phyloP scores from a whole-genome alignment of 2,888 invertebrate species.

The Cephus pygmeus region DNA sequence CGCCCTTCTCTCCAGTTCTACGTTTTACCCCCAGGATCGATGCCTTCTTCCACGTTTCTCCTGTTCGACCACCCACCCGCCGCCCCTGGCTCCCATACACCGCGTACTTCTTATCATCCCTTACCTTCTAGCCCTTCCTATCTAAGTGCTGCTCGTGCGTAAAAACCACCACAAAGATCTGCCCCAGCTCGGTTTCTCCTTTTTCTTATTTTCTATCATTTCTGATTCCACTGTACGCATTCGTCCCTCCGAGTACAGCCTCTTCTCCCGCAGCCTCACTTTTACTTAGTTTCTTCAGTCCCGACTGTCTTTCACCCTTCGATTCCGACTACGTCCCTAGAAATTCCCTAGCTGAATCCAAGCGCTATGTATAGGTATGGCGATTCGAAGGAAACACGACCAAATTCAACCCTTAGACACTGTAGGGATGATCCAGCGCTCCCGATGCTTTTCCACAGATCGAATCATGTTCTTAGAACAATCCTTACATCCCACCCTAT shows the following conservation, averaged over 20 bases:
- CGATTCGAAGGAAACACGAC: not conserved
- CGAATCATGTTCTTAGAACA: not conserved
- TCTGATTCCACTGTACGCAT: not conserved
- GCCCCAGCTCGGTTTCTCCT: not conserved
- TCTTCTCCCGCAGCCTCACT: not conserved
- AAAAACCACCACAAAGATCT: constrained; percentile 27
- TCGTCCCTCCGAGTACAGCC: not conserved
- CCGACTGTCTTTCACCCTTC: not conserved
- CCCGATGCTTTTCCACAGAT: not conserved
- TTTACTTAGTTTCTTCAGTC: not conserved
- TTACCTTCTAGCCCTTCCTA: constrained; percentile 47
- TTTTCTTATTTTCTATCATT: not conserved
- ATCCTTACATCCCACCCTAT: not conserved
- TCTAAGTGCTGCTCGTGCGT: constrained; percentile 61
- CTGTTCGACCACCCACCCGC: not conserved
- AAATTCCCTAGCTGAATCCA: not conserved
- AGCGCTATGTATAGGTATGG: not conserved
- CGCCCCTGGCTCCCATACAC: not conserved
- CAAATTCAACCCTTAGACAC: not conserved
- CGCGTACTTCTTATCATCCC: constrained; percentile 12
- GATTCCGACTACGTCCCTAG: not conserved
- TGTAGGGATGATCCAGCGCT: not conserved
- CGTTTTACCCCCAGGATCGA: constrained; percentile 16
- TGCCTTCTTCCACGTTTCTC: constrained; percentile 10
- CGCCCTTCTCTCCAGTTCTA: constrained; percentile 9